Evolutionary conservation across 23 tunicate species (phyloP), one percentile per base, ranked within the genome.

Genomic region (Diplosoma virens): DNA sequence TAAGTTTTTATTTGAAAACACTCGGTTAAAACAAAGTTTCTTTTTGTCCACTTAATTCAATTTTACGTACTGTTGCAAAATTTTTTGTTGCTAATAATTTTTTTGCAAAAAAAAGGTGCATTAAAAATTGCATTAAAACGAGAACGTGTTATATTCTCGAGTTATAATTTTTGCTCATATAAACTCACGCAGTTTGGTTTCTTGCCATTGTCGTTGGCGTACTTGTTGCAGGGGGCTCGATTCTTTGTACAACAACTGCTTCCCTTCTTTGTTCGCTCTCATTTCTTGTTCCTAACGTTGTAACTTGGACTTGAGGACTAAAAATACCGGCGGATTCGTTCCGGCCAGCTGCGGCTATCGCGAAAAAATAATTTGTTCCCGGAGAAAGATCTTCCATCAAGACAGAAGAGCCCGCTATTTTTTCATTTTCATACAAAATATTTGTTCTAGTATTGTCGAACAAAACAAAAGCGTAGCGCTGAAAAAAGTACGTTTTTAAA

Each of bases 391-490:
- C 36, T 0, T 25, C 76, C 2, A 83, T 6, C 18, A 20, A 27
- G 6, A 83, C 9, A 9, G 81, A 72, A 1, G 52, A 35, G 33
- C 72, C 31, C 0, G 59, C 66, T 33, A 83, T 58, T 17, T 65
- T 45, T 16, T 47, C 60, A 67, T 75, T 58, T 27, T 59, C 73
- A 32, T 83, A 83, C 3, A 83, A 25, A 20, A 76, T 67, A 1
- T 70, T 83, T 0, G 18, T 64, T 48, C 41, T 27, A 27, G 81
- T 68, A 7, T 75, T 67, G 37, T 30, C 76, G 9, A 35, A 61
- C 72, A 82, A 30, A 31, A 18, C 50, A 30, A 82, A 31, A 11
- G 63, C 32, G 54, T 82, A 82, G 59, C 79, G 20, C 86, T 82
- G 73, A 4, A 67, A 67, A 6, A 56, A 21, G 20, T 16, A 9